Evolutionary conservation across 2,113 vertebrate genomes (phyloP).

Genomic region (Grantiella picta): DNA sequence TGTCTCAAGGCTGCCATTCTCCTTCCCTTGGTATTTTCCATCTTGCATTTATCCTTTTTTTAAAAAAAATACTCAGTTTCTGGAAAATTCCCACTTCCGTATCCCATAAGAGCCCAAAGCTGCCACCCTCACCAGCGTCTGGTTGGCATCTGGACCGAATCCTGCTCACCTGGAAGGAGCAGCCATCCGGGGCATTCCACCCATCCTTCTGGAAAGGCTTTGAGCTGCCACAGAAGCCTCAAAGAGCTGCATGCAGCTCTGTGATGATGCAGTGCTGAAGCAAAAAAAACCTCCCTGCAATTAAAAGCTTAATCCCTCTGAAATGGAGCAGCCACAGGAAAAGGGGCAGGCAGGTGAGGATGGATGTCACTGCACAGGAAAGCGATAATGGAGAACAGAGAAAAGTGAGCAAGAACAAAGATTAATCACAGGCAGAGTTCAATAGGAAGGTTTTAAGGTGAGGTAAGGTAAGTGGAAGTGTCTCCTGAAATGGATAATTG

Average conservation of each 20-base stretch:
- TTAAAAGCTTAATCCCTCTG: constrained; percentile 6
- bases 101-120: background rate
- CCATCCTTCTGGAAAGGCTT: background rate
- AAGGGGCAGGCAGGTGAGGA: background rate
- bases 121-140: fast-evolving
- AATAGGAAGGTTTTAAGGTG: background rate
- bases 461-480: background rate
- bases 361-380: background rate
- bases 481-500: background rate
- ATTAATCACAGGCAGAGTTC: constrained; percentile 12
- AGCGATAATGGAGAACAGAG: background rate
- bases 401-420: background rate
- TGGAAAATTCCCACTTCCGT: background rate
- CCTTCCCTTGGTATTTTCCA: background rate
- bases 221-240: background rate
- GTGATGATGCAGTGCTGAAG: background rate
- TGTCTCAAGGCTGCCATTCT: background rate
- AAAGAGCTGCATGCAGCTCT: background rate
- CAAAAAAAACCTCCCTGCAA: background rate
- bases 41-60: background rate
- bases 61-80: background rate
- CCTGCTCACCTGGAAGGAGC: background rate
- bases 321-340: background rate
- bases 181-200: background rate
- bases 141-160: background rate